Evolutionary conservation across 2,888 invertebrate genomes (phyloP).

Genomic region (Stenotaenia linearis): DNA sequence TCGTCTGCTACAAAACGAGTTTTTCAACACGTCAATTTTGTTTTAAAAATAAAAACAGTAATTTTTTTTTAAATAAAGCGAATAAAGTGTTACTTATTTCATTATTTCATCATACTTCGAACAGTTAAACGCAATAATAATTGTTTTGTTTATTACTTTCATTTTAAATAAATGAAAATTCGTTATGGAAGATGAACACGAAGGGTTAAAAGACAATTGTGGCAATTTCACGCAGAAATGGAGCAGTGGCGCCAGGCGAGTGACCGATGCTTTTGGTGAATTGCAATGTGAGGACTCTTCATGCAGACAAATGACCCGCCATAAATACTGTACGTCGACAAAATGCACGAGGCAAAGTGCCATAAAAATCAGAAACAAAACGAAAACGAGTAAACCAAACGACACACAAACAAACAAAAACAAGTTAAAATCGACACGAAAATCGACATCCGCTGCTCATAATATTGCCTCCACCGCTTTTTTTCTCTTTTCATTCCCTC

Average conservation of each 20-base stretch:
- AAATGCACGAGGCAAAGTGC: slow-evolving; percentile 7
- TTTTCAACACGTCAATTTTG: background rate
- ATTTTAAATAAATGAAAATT: background rate
- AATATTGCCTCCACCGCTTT: background rate
- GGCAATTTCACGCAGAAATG: slow-evolving; percentile 5
- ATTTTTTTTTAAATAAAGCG: background rate
- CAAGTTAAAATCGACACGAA: background rate
- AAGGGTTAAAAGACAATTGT: background rate
- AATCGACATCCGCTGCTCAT: background rate
- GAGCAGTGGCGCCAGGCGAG: background rate
- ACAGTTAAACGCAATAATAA: background rate
- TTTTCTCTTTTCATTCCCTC: background rate
- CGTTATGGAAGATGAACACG: background rate
- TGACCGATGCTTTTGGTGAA: background rate
- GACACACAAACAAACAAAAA: background rate
- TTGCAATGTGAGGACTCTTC: slow-evolving; percentile 15
- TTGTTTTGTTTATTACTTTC: no score
- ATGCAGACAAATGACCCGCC: slow-evolving; percentile 6
- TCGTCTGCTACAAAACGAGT: background rate
- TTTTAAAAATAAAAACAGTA: background rate
- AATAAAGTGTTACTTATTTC: no score
- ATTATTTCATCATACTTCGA: no score
- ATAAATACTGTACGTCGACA: background rate
- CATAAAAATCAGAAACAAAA: slow-evolving; percentile 7
- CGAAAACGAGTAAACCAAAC: background rate